phyloP scores from a whole-genome alignment of 2,888 invertebrate genomes.

The Malthinus seriepunctatus region DNA sequence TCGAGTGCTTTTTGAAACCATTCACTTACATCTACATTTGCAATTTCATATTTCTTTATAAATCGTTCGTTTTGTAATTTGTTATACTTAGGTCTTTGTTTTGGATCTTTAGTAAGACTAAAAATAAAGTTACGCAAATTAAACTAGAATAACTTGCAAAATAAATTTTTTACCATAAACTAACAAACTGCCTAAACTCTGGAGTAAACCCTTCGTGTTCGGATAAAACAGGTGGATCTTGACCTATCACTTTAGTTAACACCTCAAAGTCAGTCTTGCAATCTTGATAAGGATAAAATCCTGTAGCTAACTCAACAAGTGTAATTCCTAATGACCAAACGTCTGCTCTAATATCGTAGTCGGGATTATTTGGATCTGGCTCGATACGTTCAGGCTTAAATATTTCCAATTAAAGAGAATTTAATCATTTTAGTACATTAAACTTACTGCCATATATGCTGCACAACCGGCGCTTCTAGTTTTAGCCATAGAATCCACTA shows the following conservation, averaged over 20 bases:
- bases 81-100: slow-evolving; percentile 91
- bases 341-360: slow-evolving; percentile 98
- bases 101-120: slow-evolving; percentile 93
- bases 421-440: background rate
- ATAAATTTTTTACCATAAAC: slow-evolving; percentile 71
- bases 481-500: slow-evolving; percentile 98
- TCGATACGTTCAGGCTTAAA: slow-evolving; percentile 94
- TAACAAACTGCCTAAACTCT: slow-evolving; percentile 90
- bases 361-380: slow-evolving; percentile 88
- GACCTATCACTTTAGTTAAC: slow-evolving; percentile 83
- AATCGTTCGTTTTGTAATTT: slow-evolving; percentile 88
- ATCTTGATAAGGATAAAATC: slow-evolving; percentile 91
- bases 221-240: slow-evolving; percentile 87
- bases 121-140: background rate
- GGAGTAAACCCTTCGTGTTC: slow-evolving; percentile 74
- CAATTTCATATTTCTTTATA: slow-evolving; percentile 77
- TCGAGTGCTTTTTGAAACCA: slow-evolving; percentile 78
- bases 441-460: slow-evolving; percentile 96
- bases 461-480: slow-evolving; percentile 97
- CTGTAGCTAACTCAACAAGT: slow-evolving; percentile 94
- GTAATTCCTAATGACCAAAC: slow-evolving; percentile 99
- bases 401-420: slow-evolving; percentile 14
- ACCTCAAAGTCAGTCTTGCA: slow-evolving; percentile 99
- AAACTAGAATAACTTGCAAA: background rate
- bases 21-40: slow-evolving; percentile 73